Evolutionary conservation across 2,797 vertebrate genomes (phyloP), one percentile per base, ranked within the genome.

Genomic region (Urocyon cinereoargenteus): DNA sequence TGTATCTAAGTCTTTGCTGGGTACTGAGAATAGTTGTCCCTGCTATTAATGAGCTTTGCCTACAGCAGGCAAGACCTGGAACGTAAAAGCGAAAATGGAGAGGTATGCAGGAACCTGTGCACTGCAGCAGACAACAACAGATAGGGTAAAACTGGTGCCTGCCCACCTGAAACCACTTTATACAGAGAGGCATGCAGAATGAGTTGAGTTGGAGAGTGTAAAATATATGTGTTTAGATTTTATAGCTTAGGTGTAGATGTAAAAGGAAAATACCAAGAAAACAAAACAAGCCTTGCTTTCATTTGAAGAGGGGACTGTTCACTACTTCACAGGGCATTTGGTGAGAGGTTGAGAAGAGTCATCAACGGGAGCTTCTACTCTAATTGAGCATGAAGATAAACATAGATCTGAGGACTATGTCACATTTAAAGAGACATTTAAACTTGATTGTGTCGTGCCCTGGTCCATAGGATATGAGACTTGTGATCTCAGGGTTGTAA

Each of bases 1-100:
- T 88, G 57, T 94, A 31, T 13, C 64, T 22, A 51, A 11, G 45
- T 75, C 36, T 87, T 9, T 51, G 31, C 51, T 84, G 28, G 13
- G 8, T 84, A 40, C 14, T 22, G 0, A 64, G 21, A 84, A 68
- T 77, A 79, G 31, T 45, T 82, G n/a, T 57, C n/a, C 36, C 15
- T 81, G 11, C 15, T 93, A 81, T 91, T 70, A 40, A 85, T 61
- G 57, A 92, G 11, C 36, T 94, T 84, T 55, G 11, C 22, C 11
- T 86, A 36, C 51, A 59, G 59, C 94, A 85, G 55, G 28, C 61
- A 94, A 55, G 36, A 40, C 18, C 55, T 97, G 9, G 45, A 72
- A 18, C 85, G 3, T 88, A 59, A 78, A 87, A 68, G 77, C 64
- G 86, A 57, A 97, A 86, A 45, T 59, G 86, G 40, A 87, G 34